Base-by-base conservation (phyloP, 2,888 invertebrate species). In the Polymixis flavicincta region DNA sequence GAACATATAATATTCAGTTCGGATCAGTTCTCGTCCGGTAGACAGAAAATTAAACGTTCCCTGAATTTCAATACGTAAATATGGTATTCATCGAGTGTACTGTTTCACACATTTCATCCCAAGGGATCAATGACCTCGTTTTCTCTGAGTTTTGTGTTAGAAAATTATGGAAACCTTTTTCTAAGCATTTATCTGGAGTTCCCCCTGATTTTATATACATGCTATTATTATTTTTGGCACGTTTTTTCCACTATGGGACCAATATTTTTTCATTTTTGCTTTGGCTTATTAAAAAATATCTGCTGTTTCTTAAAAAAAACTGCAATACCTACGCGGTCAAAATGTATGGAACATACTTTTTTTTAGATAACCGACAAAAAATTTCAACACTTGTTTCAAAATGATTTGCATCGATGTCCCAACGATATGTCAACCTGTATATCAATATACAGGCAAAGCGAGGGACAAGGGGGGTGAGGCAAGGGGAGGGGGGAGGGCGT, bases 51-150 rank as follows among this genome's bases (percentile, higher is more conserved):
- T 59, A 17, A 22, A 76, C 72, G 55, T 32, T 57, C 25, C 25
- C 55, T 54, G 85, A 81, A 83, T 84, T 68, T 65, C n/a, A 76
- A 84, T 63, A 61, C 22, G 6, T 14, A 54, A 76, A 85, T 76
- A 73, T 71, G 61, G 64, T 77, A 71, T 72, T 84, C 82, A 61
- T 70, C 9, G 42, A 22, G 61, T 60, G 61, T 61, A 37, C 57
- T 50, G 28, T 74, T 71, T 67, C 52, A 71, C 70, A 71, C 63
- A 61, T 83, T 57, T 63, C 61, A 45, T 28, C 54, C 19, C 42
- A 42, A 25, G 80, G 52, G 80, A 11, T 14, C 57, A 50, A 32
- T 69, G 74, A 61, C 84, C 80, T 66, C 22, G n/a, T 72, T 71
- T 45, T 11, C 11, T 64, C 54, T 42, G 61, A 54, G 22, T 57